Percentiles rank a stretch among this genome's conserved stretches.
These are phyloP conservation scores for Athalia cordata DNA, from an alignment of 2,888 invertebrate species.

Conservation along the genomic window DNA sequence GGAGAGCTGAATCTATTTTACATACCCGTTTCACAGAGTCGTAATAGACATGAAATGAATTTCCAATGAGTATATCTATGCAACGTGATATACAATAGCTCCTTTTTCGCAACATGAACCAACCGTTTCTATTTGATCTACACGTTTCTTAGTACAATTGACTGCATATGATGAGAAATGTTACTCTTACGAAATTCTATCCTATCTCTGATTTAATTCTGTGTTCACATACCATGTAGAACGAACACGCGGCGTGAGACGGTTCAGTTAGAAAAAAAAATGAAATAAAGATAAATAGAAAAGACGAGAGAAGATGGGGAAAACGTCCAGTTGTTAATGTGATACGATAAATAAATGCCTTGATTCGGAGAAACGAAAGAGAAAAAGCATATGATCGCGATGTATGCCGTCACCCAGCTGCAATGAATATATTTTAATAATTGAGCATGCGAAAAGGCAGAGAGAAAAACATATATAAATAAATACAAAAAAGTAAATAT, in stretches of 20 bases:
- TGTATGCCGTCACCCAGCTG: conserved; percentile 60
- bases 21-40: not conserved
- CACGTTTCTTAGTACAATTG: conserved; percentile 18
- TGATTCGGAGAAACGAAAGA: conserved; percentile 57
- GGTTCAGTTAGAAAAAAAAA: conserved; percentile 46
- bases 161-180: not conserved
- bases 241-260: conserved; percentile 7
- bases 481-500: conserved; percentile 58
- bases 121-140: conserved; percentile 7
- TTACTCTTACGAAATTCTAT: conserved; percentile 32
- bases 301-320: conserved; percentile 40
- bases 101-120: conserved; percentile 2
- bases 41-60: conserved; percentile 9
- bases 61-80: not conserved
- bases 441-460: conserved; percentile 59
- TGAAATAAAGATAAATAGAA: not conserved
- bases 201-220: conserved; percentile 32
- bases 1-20: conserved; percentile 26
- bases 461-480: conserved; percentile 45
- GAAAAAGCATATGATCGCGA: conserved; percentile 57
- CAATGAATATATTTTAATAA: conserved; percentile 59
- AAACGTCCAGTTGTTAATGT: conserved; percentile 51
- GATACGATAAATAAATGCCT: conserved; percentile 53
- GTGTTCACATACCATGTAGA: conserved; percentile 11
- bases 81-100: conserved; percentile 20